Conservation (phyloP, 2,888 invertebrate genomes). For the Torymus aiolomorphi region DNA sequence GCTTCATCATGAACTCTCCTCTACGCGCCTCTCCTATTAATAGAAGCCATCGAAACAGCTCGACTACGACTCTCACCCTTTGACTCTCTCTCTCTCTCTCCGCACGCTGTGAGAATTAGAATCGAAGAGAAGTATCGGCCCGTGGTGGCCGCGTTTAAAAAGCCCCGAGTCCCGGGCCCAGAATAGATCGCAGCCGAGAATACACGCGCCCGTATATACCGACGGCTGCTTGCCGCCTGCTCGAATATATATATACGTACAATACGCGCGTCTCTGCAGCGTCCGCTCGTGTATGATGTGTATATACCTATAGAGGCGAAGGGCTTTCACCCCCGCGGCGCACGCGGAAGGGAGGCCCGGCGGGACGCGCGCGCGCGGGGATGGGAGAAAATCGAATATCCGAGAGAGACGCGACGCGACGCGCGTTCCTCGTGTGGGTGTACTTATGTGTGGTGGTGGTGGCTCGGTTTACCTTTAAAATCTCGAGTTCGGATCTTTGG, state of each 20-base stretch:
- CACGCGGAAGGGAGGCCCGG: not conserved
- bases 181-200: slow-evolving; percentile 44
- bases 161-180: slow-evolving; percentile 19
- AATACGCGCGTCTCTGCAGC: not conserved
- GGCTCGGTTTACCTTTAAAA: slow-evolving; percentile 1
- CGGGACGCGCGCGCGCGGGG: not conserved
- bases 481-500: slow-evolving; percentile 6
- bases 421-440: no score
- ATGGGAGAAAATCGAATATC: slow-evolving; percentile 36
- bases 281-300: not conserved
- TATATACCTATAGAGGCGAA: not conserved
- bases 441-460: no score
- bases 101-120: slow-evolving; percentile 12
- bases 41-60: slow-evolving; percentile 39
- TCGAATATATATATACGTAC: not conserved
- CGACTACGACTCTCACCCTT: slow-evolving; percentile 12
- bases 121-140: slow-evolving; percentile 20
- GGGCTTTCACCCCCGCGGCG: slow-evolving; percentile 40
- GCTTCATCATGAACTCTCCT: not conserved
- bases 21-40: slow-evolving; percentile 26
- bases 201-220: not conserved
- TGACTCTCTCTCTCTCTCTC: slow-evolving; percentile 17
- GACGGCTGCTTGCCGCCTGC: not conserved
- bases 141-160: slow-evolving; percentile 44
- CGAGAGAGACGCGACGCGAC: no score